These are phyloP conservation scores for Argya squamiceps DNA, from an alignment of 2,797 vertebrate genomes.

Conservation along the genomic window DNA sequence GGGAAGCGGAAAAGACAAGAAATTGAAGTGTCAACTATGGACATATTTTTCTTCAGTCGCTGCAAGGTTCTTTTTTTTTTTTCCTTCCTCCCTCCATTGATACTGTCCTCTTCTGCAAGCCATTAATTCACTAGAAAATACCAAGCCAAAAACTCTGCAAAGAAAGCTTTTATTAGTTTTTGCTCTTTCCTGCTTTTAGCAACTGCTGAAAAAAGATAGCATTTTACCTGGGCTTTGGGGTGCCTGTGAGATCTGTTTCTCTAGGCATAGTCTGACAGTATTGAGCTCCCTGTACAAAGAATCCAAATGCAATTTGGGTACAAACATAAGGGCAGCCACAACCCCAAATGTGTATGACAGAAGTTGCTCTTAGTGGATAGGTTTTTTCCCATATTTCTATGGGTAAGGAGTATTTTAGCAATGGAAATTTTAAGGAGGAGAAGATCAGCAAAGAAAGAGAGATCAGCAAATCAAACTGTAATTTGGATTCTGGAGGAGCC, in stretches of 20 bases:
- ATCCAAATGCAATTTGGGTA: not conserved
- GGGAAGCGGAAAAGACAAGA: not conserved
- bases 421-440: not conserved
- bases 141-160: not conserved
- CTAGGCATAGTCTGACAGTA: not conserved
- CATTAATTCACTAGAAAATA: not conserved
- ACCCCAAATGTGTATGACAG: not conserved
- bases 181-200: not conserved
- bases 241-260: not conserved
- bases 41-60: not conserved
- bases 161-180: not conserved
- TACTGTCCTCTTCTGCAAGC: not conserved
- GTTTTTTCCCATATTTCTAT: not conserved
- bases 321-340: not conserved
- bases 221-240: not conserved
- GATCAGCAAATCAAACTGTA: not conserved
- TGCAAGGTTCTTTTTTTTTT: not conserved
- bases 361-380: not conserved
- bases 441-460: not conserved
- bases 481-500: not conserved
- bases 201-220: not conserved
- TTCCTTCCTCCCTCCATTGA: not conserved
- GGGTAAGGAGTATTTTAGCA: not conserved
- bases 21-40: slow-evolving; percentile 23
- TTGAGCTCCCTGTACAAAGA: not conserved